A percentile compares a stretch with the other conserved stretches of the same genome.
Conservation (phyloP, 53 echinoderm and acorn worm species). For the Echinarachnius parma region DNA sequence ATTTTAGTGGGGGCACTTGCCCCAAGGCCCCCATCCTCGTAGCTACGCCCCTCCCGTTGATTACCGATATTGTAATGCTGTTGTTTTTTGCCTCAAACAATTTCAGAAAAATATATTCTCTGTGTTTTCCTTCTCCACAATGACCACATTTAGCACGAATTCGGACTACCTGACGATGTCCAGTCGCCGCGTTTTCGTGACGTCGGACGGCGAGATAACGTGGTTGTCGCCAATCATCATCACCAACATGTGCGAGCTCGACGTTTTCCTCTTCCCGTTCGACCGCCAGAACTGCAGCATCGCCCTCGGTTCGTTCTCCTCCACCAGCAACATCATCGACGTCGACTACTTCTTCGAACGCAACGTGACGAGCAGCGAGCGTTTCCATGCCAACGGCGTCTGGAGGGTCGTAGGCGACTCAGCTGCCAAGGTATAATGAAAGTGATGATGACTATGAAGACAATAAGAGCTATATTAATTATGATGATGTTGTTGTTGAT, state of each 20-base stretch:
- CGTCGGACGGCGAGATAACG: conserved; percentile 3
- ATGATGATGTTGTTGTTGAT: too few relatives aligned
- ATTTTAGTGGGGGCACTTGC: too few relatives aligned
- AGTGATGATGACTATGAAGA: too few relatives aligned
- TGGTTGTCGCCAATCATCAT: conserved; percentile 53
- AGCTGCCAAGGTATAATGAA: too few relatives aligned
- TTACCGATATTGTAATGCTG: too few relatives aligned
- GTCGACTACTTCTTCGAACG: conserved; percentile 20
- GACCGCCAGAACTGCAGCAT: conserved; percentile 49
- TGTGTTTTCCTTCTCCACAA: too few relatives aligned
- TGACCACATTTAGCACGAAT: too few relatives aligned
- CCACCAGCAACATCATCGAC: neutral
- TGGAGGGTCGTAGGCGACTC: conserved; percentile 38
- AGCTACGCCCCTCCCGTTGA: too few relatives aligned
- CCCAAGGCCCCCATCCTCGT: too few relatives aligned
- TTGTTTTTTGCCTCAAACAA: too few relatives aligned
- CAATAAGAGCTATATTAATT: too few relatives aligned
- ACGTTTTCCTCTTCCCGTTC: conserved; percentile 52
- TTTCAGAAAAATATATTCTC: too few relatives aligned
- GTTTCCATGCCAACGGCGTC: conserved; percentile 37
- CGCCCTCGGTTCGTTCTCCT: conserved; percentile 24
- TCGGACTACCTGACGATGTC: neutral
- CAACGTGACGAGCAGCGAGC: conserved; percentile 1
- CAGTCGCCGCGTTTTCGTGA: neutral
- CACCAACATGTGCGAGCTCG: conserved; percentile 38